These are phyloP conservation scores for Drosophila erecta DNA, from an alignment of 1,140 invertebrate species.

Conservation along the genomic window DNA sequence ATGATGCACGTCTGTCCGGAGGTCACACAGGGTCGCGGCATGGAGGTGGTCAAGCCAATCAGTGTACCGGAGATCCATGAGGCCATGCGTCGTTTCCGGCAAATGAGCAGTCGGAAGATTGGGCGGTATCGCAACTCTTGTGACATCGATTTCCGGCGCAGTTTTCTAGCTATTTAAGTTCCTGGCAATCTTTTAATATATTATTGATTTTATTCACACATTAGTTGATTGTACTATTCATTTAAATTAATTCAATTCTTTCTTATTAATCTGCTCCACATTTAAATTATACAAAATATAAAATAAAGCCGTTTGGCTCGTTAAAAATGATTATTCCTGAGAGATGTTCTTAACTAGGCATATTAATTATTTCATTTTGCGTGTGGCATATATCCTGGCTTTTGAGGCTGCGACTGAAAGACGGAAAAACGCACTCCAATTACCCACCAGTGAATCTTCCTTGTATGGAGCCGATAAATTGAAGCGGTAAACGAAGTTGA, in stretches of 20 bases:
- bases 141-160: constrained; percentile 72
- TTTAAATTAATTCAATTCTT: neutral
- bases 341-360: neutral
- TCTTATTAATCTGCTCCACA: neutral
- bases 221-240: neutral
- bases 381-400: neutral
- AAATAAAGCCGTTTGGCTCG: too few species aligned
- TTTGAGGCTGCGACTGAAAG: neutral
- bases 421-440: neutral
- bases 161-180: constrained; percentile 78
- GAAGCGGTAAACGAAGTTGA: constrained; percentile 64
- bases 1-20: constrained; percentile 84
- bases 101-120: constrained; percentile 76
- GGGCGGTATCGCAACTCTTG: constrained; percentile 78
- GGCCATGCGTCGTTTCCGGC: constrained; percentile 77
- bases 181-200: too few species aligned
- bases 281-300: neutral
- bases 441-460: constrained; percentile 1
- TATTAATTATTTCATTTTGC: neutral
- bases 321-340: too few species aligned
- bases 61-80: constrained; percentile 83
- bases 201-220: too few species aligned
- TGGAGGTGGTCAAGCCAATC: constrained; percentile 82
- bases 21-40: constrained; percentile 80
- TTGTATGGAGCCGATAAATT: constrained; percentile 57